Conservation (phyloP, 2,797 vertebrate species). For the Phataginus tricuspis region DNA sequence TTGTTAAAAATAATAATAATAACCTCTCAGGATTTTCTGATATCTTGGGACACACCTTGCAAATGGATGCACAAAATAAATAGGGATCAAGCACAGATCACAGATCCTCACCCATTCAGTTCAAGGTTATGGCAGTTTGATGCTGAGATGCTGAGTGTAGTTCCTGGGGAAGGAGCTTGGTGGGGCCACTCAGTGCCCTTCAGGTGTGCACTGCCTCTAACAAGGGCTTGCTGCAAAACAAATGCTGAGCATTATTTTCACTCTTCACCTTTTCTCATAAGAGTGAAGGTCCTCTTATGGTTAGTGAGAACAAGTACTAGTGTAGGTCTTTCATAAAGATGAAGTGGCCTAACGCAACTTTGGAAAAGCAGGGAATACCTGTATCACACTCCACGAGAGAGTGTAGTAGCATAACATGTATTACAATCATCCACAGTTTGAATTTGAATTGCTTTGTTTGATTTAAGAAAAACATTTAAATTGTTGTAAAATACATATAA, state of each 20-base stretch:
- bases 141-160: background rate
- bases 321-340: background rate
- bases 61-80: background rate
- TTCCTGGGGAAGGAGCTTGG: background rate
- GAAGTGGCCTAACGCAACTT: background rate
- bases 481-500: too few relatives aligned
- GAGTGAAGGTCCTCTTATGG: background rate
- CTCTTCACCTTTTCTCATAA: background rate
- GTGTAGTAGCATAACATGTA: background rate
- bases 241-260: background rate
- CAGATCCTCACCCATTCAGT: background rate
- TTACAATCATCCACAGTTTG: background rate
- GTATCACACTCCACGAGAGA: background rate
- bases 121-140: background rate
- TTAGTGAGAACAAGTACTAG: background rate
- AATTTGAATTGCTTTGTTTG: background rate
- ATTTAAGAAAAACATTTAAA: background rate
- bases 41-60: background rate
- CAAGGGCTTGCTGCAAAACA: background rate
- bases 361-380: background rate
- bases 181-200: background rate
- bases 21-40: background rate
- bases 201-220: background rate
- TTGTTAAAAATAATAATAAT: too few relatives aligned
- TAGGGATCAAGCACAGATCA: background rate